Percentiles rank a stretch among this genome's conserved stretches.
Conservation (phyloP, 2,797 vertebrate species). For the Lepidocolaptes lacrymiger region DNA sequence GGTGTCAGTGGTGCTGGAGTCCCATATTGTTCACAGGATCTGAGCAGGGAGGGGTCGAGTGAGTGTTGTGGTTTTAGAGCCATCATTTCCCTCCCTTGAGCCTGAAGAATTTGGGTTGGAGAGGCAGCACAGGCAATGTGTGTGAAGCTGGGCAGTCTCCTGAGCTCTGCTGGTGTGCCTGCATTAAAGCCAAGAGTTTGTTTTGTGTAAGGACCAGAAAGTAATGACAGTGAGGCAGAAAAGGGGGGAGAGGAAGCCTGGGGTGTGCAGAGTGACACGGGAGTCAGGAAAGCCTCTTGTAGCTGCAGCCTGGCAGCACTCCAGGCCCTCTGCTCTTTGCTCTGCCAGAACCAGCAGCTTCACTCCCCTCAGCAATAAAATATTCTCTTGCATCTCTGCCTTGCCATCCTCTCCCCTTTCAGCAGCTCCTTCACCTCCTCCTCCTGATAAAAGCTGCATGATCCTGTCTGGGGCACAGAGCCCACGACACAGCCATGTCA, state of each 20-base stretch:
- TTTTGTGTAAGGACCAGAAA: background rate
- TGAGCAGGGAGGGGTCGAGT: background rate
- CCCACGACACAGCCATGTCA: background rate
- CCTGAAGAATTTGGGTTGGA: background rate
- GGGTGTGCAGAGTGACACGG: background rate
- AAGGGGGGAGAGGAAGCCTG: background rate
- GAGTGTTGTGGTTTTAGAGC: background rate
- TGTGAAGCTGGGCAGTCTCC: background rate
- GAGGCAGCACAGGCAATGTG: background rate
- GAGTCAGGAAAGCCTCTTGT: background rate
- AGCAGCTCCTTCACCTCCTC: background rate
- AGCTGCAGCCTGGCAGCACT: background rate
- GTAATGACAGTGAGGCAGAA: background rate
- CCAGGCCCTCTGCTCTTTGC: background rate
- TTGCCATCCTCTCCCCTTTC: background rate
- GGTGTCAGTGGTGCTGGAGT: background rate
- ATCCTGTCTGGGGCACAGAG: background rate
- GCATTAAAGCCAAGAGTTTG: accelerated
- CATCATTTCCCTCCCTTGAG: background rate
- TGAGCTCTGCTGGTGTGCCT: background rate
- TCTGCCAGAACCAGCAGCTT: background rate
- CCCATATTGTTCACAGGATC: background rate
- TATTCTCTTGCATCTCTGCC: slow-evolving; percentile 4
- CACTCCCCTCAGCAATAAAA: background rate
- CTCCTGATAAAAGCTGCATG: slow-evolving; percentile 2